Percentiles rank a stretch among this genome's conserved stretches.
These are phyloP conservation scores for Rosalia funebris DNA, from an alignment of 2,888 invertebrate genomes.

Conservation along the genomic window DNA sequence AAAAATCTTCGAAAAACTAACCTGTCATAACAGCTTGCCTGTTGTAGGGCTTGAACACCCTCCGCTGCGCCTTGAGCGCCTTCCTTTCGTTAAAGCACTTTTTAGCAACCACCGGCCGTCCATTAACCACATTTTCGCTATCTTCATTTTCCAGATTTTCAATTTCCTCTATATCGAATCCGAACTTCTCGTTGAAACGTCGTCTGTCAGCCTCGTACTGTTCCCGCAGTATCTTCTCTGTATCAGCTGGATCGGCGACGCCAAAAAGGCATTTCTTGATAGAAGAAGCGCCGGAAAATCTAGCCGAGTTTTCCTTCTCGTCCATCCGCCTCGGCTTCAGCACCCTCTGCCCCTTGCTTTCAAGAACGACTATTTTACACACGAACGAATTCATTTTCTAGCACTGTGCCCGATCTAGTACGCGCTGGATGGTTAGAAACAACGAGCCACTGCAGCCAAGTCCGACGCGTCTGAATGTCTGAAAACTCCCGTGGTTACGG, in stretches of 20 bases:
- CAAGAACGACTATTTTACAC: constrained; percentile 43
- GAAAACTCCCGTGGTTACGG: constrained; percentile 10
- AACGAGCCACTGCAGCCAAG: not conserved
- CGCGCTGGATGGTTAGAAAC: not conserved
- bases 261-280: constrained; percentile 72
- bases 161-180: constrained; percentile 68
- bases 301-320: constrained; percentile 29
- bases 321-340: constrained; percentile 36
- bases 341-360: constrained; percentile 34
- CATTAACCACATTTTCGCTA: constrained; percentile 29
- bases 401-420: not conserved
- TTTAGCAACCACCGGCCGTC: constrained; percentile 19
- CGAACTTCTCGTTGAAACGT: constrained; percentile 70
- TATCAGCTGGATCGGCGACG: constrained; percentile 69
- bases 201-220: constrained; percentile 69
- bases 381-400: constrained; percentile 39
- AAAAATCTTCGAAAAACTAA: no score
- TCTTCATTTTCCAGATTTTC: constrained; percentile 55
- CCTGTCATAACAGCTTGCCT: constrained; percentile 37
- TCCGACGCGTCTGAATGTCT: constrained; percentile 3
- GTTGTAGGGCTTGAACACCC: constrained; percentile 34
- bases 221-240: constrained; percentile 69
- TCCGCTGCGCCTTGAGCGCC: constrained; percentile 33
- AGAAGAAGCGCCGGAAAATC: constrained; percentile 18
- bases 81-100: constrained; percentile 32